These are phyloP conservation scores for Temnothorax curvispinosus DNA, from an alignment of 1,140 invertebrate genomes.

Conservation along the genomic window DNA sequence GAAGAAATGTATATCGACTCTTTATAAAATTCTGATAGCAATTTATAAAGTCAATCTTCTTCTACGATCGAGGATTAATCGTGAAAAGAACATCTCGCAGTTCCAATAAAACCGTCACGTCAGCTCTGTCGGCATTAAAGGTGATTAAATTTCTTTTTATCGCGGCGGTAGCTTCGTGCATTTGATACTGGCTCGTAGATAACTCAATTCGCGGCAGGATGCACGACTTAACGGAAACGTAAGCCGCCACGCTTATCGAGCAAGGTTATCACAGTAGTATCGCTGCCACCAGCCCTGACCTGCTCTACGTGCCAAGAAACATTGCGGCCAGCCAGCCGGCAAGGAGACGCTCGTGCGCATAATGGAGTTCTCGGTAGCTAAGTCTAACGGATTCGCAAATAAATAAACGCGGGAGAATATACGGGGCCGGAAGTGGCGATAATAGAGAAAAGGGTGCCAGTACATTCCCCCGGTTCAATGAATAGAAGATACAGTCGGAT, in stretches of 20 bases:
- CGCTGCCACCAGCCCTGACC: constrained; percentile 50
- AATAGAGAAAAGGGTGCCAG: constrained; percentile 14
- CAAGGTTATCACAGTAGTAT: constrained; percentile 57
- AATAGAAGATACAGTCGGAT: constrained; percentile 16
- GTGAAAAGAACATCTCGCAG: neutral
- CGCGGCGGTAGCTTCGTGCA: neutral
- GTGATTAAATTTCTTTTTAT: neutral
- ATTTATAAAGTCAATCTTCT: neutral
- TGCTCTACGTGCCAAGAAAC: constrained; percentile 62
- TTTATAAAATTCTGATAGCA: neutral
- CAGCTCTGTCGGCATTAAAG: neutral
- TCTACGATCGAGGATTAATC: neutral
- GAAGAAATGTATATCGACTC: neutral
- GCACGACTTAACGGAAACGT: constrained; percentile 56
- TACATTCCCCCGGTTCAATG: neutral
- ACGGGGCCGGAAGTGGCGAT: constrained; percentile 13
- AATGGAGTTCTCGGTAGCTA: constrained; percentile 57
- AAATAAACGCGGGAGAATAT: constrained; percentile 34
- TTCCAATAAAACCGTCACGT: neutral
- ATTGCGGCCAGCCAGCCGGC: constrained; percentile 34
- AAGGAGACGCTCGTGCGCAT: constrained; percentile 47
- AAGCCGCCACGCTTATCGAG: constrained; percentile 54
- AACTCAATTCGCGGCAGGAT: constrained; percentile 51
- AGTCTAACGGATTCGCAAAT: constrained; percentile 55
- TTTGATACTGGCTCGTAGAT: constrained; percentile 33